Evolutionary conservation across 2,888 invertebrate species (phyloP), one percentile per base, ranked within the genome.

Genomic region (Plutella xylostella): DNA sequence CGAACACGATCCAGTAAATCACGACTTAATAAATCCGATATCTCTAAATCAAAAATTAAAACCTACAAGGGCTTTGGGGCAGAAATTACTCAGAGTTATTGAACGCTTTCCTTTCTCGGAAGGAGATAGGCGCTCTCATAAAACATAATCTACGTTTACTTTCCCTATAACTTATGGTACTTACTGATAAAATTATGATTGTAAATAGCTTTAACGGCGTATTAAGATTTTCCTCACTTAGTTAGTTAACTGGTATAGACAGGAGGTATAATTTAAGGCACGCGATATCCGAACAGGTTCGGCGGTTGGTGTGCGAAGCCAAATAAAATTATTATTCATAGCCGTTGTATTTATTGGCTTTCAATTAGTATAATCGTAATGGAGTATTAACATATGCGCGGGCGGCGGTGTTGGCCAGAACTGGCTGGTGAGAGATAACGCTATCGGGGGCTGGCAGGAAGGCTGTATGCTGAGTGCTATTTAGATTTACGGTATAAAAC

Each of bases 361-460:
- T 83, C 83, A 83, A 83, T 83, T 83, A 83, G 83, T 78, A 72
- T 83, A 80, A 83, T 83, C 83, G 79, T 82, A 80, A 83, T 83
- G 79, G 82, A 74, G 78, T 76, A 80, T 82, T 83, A 80, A 76
- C 77, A 79, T 78, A 80, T 68, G 73, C 71, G 73, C 73, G 69
- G 70, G 70, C 72, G 75, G 69, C 68, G 31, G 39, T 4, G 28
- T n/a, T 6, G 28, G 28, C n/a, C n/a, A n/a, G n/a, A n/a, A n/a
- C n/a, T n/a, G n/a, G n/a, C n/a, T n/a, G n/a, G n/a, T n/a, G n/a
- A n/a, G n/a, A n/a, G n/a, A n/a, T n/a, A 28, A 28, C 7, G 28
- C 28, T 28, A 28, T n/a, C 28, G 9, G n/a, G 28, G 2, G 11
- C 3, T 28, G n/a, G 25, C 25, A 7, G 9, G n/a, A n/a, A n/a